phyloP scores from a whole-genome alignment of 2,888 invertebrate genomes.

The Gasteruption jaculator region DNA sequence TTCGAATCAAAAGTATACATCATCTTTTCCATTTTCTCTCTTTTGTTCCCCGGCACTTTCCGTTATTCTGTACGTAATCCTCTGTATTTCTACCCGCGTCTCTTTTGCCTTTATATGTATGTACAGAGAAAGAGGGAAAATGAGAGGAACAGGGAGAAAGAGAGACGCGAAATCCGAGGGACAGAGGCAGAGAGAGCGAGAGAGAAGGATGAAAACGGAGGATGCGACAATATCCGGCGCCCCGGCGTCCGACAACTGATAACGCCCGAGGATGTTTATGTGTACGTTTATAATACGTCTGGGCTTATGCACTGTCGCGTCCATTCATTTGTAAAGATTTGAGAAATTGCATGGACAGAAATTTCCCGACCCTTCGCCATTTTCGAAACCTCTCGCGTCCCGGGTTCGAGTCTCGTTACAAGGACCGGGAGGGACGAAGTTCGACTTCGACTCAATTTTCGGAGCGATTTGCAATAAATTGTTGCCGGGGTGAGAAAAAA shows the following conservation, averaged over 20 bases:
- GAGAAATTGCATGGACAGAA: too few species aligned
- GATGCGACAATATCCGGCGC: conserved; percentile 53
- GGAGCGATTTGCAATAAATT: too few species aligned
- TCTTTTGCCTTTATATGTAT: conserved; percentile 8
- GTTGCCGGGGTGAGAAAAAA: too few species aligned
- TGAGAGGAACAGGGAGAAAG: background rate
- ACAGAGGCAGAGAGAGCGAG: conserved; percentile 15
- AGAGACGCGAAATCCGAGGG: conserved; percentile 10
- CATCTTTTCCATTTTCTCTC: conserved; percentile 3
- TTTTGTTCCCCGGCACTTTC: conserved; percentile 11
- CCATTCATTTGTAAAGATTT: too few species aligned
- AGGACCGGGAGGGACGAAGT: too few species aligned
- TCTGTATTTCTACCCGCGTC: conserved; percentile 11
- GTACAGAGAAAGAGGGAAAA: background rate
- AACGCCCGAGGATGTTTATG: conserved; percentile 52
- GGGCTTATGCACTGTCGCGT: conserved; percentile 38
- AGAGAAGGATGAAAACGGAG: conserved; percentile 43
- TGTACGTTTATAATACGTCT: conserved; percentile 47
- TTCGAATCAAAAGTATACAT: background rate
- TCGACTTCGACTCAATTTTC: too few species aligned
- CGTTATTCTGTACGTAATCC: background rate
- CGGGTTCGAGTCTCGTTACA: too few species aligned
- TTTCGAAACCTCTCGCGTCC: too few species aligned
- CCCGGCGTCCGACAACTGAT: conserved; percentile 53
- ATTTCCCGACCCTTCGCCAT: too few species aligned